Evolutionary conservation across 30 jellyfish, hydroid and myxozoan species (phyloP), one percentile per base, ranked within the genome.

Genomic region (Aurelia sp.): DNA sequence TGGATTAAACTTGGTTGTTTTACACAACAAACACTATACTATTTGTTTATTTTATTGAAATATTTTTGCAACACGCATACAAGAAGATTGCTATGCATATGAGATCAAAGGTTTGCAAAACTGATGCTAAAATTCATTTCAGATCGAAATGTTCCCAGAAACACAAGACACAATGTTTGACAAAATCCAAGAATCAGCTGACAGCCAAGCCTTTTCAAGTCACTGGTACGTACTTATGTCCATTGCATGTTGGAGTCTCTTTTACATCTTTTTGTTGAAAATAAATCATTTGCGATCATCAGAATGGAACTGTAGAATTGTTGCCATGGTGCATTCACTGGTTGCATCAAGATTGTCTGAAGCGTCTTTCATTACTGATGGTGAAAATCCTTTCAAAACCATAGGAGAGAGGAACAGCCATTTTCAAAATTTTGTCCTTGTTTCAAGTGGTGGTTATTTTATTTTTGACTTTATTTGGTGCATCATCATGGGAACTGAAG

Each of bases 381-480:
- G 55, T 44, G 88, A 85, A n/a, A 79, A 97, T 85, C 97, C 96
- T 18, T 88, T 94, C 61, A 51, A 85, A 16, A 77, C 30, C 11
- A 63, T 94, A 60, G 98, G 98, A n/a, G 94, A 83, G 24, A 74
- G 27, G 74, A 94, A 94, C 70, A 73, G 94, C 18, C 60, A 24
- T 10, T 17, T 76, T 12, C 97, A 94, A 66, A 84, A 76, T 64
- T 1, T 24, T 55, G 97, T 78, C 9, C 71, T 94, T 35, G 38
- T 64, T 19, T 51, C 76, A 27, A 88, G 96, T 57, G 91, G 94
- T 53, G 98, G 97, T 2, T 94, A 82, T 53, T 94, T 94, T 51
- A 64, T 94, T 16, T 94, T 94, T 84, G 98, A 94, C 67, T 74
- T 89, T 41, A 63, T 55, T 27, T 94, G 98, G 98, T 86, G 96